Base-by-base conservation (phyloP, 2,113 vertebrate species). In the Dipodomys merriami region DNA sequence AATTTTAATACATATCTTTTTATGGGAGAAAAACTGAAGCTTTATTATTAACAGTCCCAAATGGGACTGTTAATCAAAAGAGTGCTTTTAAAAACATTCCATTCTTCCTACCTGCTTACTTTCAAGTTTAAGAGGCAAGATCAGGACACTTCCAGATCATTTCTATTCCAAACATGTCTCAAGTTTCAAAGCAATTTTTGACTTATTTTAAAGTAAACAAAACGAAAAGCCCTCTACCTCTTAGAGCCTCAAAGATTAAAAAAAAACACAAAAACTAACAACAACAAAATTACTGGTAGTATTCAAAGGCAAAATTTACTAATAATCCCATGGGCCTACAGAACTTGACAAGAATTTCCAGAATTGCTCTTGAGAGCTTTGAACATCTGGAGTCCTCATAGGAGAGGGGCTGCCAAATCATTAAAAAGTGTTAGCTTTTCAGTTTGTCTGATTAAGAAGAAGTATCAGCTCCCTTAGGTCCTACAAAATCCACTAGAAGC, bases 381-480 rank as follows among this genome's bases (percentile, higher is more conserved):
- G 88, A 84, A 33, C 93, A 95, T 90, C 95, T 94, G 90, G 53
- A 81, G 49, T 65, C 62, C 76, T 92, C 62, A 15, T 0, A 71
- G 60, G 44, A 80, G 18, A 3, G 4, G 29, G 60, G 82, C 86
- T 72, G 79, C 79, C 44, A 78, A 80, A 71, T 90, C 82, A 60
- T 91, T 87, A 84, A 67, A 84, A 83, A 83, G 90, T 65, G 71
- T 90, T 35, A 72, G 87, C 82, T 62, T 91, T 94, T 94, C 33
- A 39, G 53, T 95, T 94, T 69, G 91, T 74, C 74, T 96, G 89
- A 88, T 95, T 95, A 90, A 94, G 84, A 72, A 69, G 0, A 49
- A 79, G 73, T 46, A 25, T 80, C 35, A 0, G 68, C 29, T 95
- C 81, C 79, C 82, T 53, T 4, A 7, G 67, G 78, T 68, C 90